Evolutionary conservation across 2,797 vertebrate genomes (phyloP), one percentile per base, ranked within the genome.

Genomic region (Ataeniobius toweri): DNA sequence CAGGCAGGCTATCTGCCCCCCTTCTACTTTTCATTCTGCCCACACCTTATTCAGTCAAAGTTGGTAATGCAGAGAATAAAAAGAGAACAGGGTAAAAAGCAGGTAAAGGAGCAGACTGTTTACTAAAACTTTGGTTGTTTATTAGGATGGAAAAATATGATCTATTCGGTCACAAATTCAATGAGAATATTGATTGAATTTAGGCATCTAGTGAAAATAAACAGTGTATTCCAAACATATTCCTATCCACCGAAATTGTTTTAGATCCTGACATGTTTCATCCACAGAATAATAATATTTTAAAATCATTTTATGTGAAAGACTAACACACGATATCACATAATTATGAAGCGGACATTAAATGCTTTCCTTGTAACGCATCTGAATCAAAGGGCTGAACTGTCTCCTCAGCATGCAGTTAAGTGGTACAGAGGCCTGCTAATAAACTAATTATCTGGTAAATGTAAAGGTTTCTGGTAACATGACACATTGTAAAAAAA

Each of bases 41-140:
- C 82, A 84, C 80, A 84, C 74, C 76, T 83, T 75, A 61, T 85
- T 82, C 79, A 86, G 68, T 69, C 55, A 51, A 78, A 82, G 81
- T 76, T 18, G 56, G 79, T 85, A 78, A 74, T 81, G 71, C 74
- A 75, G 70, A 79, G 36, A 24, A 1, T 14, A 69, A 65, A 79
- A 24, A 80, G 31, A 67, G 20, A 20, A 58, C 26, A 50, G 39
- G 77, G 44, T 77, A 3, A 44, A 84, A 79, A 55, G 72, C 51
- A 75, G 65, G 59, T 80, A 28, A 59, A 36, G 46, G 18, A 51
- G 18, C 13, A 58, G 48, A 68, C 50, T 78, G 76, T 78, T 85
- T 80, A 74, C 72, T 67, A 20, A 79, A 83, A 6, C 61, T 77
- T 68, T 51, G 10, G 5, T 12, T n/a, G 14, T 44, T 44, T 73